Percentiles rank a stretch among this genome's conserved stretches.
phyloP scores from a whole-genome alignment of 2,888 invertebrate genomes.

The Malthinus flaveolus region DNA sequence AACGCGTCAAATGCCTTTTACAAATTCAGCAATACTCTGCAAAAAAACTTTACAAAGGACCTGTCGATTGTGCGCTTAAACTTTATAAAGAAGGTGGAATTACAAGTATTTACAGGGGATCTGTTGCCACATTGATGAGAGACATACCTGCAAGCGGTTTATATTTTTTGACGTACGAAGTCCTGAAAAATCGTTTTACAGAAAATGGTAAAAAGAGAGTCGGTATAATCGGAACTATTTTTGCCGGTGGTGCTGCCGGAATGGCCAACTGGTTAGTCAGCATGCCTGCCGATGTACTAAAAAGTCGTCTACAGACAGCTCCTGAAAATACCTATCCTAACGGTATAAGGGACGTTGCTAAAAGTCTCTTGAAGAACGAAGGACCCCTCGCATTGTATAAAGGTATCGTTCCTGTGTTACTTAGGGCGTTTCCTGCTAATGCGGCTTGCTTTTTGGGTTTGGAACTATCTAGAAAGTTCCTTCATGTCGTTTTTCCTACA shows the following conservation, averaged over 20 bases:
- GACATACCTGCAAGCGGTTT: constrained; percentile 98
- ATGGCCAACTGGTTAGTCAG: constrained; percentile 96
- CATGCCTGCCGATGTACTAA: constrained; percentile 98
- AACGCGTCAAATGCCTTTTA: constrained; percentile 95
- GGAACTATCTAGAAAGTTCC: constrained; percentile 65
- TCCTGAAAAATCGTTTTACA: constrained; percentile 77
- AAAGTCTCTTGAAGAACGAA: constrained; percentile 80
- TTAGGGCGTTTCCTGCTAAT: constrained; percentile 96
- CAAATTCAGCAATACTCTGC: constrained; percentile 82
- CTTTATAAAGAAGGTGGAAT: constrained; percentile 93
- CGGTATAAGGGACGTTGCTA: constrained; percentile 87
- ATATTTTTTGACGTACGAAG: constrained; percentile 97
- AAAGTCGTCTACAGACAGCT: constrained; percentile 95
- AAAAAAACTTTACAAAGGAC: constrained; percentile 83
- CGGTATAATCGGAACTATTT: constrained; percentile 76
- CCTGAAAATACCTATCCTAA: constrained; percentile 90
- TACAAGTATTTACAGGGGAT: constrained; percentile 90
- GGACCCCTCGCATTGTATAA: constrained; percentile 89
- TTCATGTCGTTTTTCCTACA: constrained; percentile 15
- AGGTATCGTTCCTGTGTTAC: constrained; percentile 93
- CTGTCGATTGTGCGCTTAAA: constrained; percentile 87
- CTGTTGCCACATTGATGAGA: constrained; percentile 80
- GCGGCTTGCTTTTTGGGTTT: constrained; percentile 97
- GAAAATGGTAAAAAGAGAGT: constrained; percentile 63
- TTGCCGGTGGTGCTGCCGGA: constrained; percentile 96